Conservation (phyloP, 2,797 vertebrate genomes). For the Astyanax mexicanus region DNA sequence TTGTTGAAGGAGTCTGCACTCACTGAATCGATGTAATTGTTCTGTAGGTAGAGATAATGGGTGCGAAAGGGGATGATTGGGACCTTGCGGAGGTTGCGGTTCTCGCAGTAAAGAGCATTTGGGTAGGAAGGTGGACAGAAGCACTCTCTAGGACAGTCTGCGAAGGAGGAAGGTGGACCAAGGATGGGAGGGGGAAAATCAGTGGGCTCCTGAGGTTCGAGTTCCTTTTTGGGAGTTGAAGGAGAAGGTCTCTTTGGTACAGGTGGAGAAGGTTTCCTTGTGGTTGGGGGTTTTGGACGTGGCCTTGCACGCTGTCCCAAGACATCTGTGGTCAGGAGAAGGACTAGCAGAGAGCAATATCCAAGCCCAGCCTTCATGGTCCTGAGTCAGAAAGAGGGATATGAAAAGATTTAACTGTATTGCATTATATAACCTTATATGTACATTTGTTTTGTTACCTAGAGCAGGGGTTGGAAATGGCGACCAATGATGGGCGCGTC, state of each 20-base stretch:
- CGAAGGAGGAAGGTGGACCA: slow-evolving; percentile 85
- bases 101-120: slow-evolving; percentile 94
- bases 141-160: slow-evolving; percentile 92
- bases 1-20: slow-evolving; percentile 89
- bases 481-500: too few species aligned
- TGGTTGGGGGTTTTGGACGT: slow-evolving; percentile 67
- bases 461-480: not conserved
- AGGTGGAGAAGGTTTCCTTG: slow-evolving; percentile 63
- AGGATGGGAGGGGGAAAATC: slow-evolving; percentile 92
- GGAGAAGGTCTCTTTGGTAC: slow-evolving; percentile 52
- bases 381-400: slow-evolving; percentile 58
- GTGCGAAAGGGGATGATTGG: slow-evolving; percentile 88
- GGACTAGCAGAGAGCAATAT: slow-evolving; percentile 82
- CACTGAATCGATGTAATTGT: slow-evolving; percentile 94
- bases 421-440: not conserved
- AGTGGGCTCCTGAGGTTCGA: slow-evolving; percentile 88
- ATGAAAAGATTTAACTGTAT: not conserved
- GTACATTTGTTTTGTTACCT: not conserved
- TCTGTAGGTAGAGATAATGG: slow-evolving; percentile 95
- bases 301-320: slow-evolving; percentile 75
- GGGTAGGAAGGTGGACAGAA: slow-evolving; percentile 88
- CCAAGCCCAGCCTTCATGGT: slow-evolving; percentile 88
- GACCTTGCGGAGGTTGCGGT: slow-evolving; percentile 91
- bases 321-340: slow-evolving; percentile 83
- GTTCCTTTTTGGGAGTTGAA: slow-evolving; percentile 30